Evolutionary conservation across 2,888 invertebrate genomes (phyloP).

Genomic region (Diadromus collaris): DNA sequence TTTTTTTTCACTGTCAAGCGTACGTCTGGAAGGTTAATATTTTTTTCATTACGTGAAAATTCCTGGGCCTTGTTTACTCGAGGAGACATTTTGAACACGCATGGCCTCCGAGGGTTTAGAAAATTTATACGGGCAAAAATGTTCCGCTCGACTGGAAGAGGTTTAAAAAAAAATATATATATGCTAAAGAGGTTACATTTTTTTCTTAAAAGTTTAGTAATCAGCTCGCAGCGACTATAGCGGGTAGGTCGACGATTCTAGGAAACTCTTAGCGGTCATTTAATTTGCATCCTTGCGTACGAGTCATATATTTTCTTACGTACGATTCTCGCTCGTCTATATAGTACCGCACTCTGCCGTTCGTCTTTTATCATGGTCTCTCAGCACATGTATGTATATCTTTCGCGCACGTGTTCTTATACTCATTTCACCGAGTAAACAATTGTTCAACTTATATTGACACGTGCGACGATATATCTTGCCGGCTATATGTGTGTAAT

Average conservation of each 20-base stretch:
- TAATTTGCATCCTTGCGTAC: constrained; percentile 56
- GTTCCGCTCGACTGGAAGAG: background rate
- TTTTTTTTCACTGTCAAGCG: no score
- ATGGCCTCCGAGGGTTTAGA: no score
- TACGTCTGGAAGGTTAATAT: no score
- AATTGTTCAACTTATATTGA: constrained; percentile 58
- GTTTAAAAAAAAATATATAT: no score
- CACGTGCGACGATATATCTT: constrained; percentile 53
- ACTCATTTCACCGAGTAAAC: constrained; percentile 55
- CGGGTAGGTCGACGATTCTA: constrained; percentile 39
- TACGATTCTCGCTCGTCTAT: constrained; percentile 53
- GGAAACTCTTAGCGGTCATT: constrained; percentile 54
- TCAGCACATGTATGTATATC: constrained; percentile 16
- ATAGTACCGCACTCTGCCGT: constrained; percentile 36
- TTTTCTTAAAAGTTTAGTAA: background rate
- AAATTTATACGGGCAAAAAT: background rate
- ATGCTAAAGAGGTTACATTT: background rate
- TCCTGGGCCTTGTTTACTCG: no score
- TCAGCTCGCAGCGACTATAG: constrained; percentile 13
- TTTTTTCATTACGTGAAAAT: no score
- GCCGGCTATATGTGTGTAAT: constrained; percentile 21
- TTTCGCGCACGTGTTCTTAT: constrained; percentile 35
- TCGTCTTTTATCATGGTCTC: constrained; percentile 25
- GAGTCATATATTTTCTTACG: constrained; percentile 48
- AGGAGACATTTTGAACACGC: no score